Conservation (phyloP, 2,113 vertebrate species). For the Syngnathoides biaculeatus region DNA sequence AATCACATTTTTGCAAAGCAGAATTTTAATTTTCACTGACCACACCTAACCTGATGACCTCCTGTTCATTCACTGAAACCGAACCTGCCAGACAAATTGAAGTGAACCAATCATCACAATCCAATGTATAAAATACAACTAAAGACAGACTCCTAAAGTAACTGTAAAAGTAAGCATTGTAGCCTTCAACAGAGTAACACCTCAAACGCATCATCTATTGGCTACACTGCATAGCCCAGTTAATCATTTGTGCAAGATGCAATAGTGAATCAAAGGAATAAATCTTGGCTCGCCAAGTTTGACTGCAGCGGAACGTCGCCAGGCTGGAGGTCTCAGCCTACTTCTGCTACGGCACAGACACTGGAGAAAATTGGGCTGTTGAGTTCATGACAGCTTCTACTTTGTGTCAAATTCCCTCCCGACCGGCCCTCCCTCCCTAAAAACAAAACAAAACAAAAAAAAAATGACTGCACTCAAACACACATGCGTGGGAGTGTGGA, state of each 20-base stretch:
- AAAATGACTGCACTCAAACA: conserved; percentile 21
- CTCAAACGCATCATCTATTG: conserved; percentile 15
- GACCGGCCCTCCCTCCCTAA: neutral
- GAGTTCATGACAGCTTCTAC: conserved; percentile 57
- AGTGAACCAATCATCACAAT: no score
- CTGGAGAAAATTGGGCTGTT: conserved; percentile 56
- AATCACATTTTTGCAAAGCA: no score
- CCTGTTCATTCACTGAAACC: no score
- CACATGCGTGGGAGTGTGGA: neutral
- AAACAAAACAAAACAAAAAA: conserved; percentile 27
- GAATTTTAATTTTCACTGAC: no score
- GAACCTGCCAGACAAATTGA: no score
- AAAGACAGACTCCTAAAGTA: neutral
- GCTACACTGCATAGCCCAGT: conserved; percentile 7
- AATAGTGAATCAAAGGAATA: conserved; percentile 41
- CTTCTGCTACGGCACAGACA: conserved; percentile 44
- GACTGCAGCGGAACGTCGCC: conserved; percentile 28
- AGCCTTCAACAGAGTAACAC: conserved; percentile 9
- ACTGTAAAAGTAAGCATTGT: neutral
- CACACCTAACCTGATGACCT: no score
- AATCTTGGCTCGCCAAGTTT: conserved; percentile 26
- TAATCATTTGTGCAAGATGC: conserved; percentile 37
- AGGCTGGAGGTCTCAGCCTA: conserved; percentile 44
- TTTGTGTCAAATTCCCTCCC: conserved; percentile 35
- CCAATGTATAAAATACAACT: neutral